phyloP scores from a whole-genome alignment of 2,888 invertebrate genomes.

The Liodrosophila aerea region DNA sequence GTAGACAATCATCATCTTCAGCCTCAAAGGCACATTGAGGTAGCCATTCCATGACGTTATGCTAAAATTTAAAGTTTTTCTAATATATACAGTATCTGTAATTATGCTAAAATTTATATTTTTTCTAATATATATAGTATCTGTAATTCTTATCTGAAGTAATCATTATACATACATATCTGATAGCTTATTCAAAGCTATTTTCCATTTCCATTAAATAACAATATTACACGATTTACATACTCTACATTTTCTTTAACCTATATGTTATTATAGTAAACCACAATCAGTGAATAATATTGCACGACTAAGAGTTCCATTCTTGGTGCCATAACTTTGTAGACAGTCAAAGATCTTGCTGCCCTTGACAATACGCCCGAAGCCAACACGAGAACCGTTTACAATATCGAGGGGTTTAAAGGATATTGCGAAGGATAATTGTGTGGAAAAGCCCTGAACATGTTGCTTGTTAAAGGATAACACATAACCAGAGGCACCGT shows the following conservation, averaged over 20 bases:
- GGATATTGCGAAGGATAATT: conserved; percentile 67
- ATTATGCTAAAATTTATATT: too few species aligned
- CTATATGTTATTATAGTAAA: conserved; percentile 39
- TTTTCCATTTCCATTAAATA: too few species aligned
- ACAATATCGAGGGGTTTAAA: conserved; percentile 71
- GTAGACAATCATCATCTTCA: too few species aligned
- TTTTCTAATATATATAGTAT: too few species aligned
- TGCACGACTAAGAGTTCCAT: conserved; percentile 70
- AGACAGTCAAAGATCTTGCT: conserved; percentile 62
- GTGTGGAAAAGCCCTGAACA: conserved; percentile 49
- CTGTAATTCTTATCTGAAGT: too few species aligned
- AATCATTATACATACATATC: too few species aligned
- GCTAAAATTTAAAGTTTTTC: too few species aligned
- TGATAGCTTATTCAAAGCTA: too few species aligned
- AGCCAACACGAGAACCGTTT: conserved; percentile 72
- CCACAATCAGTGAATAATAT: conserved; percentile 66
- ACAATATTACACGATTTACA: not conserved
- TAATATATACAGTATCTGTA: too few species aligned
- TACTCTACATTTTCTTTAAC: not conserved
- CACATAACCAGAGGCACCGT: conserved; percentile 49
- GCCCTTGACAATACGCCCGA: conserved; percentile 72
- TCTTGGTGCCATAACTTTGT: conserved; percentile 73
- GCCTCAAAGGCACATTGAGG: too few species aligned
- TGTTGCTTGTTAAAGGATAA: conserved; percentile 60
- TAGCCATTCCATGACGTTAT: too few species aligned